Conservation (phyloP, 1,140 invertebrate genomes). For the Dendrolimus punctatus region DNA sequence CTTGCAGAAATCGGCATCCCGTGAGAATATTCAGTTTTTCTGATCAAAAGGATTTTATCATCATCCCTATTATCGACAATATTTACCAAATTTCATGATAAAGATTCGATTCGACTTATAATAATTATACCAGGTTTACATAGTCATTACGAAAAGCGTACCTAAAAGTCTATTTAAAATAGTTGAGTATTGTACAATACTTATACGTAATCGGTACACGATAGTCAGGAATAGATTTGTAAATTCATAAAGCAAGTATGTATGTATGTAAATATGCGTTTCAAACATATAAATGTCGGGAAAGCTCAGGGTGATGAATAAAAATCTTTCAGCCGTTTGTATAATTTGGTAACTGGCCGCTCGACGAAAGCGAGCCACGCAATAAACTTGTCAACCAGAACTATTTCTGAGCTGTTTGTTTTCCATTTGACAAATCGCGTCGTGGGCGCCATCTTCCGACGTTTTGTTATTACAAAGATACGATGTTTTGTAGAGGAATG, state of each 20-base stretch:
- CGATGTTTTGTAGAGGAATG: neutral
- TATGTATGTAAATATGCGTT: slow-evolving; percentile 14
- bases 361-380: slow-evolving; percentile 20
- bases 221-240: no score
- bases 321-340: slow-evolving; percentile 25
- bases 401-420: slow-evolving; percentile 57
- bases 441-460: slow-evolving; percentile 36
- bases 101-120: no score
- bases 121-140: no score
- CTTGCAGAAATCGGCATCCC: no score
- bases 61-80: no score
- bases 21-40: no score
- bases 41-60: no score
- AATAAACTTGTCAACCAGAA: slow-evolving; percentile 56
- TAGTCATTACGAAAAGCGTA: no score
- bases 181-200: no score
- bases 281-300: slow-evolving; percentile 7
- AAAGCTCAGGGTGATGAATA: slow-evolving; percentile 20
- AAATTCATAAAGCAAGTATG: slow-evolving; percentile 7
- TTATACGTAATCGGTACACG: no score
- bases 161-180: no score
- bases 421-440: slow-evolving; percentile 54
- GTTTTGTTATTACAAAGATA: neutral
- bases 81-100: no score
- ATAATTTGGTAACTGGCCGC: slow-evolving; percentile 25